Percentiles rank a stretch among this genome's conserved stretches.
Conservation (phyloP, 2,888 invertebrate species). For the Phragmatobia fuliginosa region DNA sequence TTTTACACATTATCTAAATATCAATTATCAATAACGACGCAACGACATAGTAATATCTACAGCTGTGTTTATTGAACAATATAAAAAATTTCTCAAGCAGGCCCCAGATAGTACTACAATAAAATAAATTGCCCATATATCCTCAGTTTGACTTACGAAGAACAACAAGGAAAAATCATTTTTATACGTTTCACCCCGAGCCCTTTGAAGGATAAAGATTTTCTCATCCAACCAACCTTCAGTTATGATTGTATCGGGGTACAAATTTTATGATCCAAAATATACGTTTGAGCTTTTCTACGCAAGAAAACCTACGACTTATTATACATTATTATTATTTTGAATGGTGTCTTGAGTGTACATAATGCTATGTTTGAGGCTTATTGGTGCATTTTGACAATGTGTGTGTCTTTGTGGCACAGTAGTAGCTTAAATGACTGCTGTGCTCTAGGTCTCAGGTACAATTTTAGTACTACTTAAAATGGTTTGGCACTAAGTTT, state of each 20-base stretch:
- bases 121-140: constrained; percentile 12
- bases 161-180: constrained; percentile 9
- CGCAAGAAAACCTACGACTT: background rate
- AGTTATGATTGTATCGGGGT: constrained; percentile 7
- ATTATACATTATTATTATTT: background rate
- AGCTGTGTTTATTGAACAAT: background rate
- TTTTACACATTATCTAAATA: background rate
- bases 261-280: constrained; percentile 2
- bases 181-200: constrained; percentile 4
- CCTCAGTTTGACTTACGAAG: constrained; percentile 3
- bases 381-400: too few species aligned
- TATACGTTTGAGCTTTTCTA: background rate
- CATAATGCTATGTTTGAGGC: background rate
- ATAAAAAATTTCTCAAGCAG: background rate
- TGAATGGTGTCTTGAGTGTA: background rate
- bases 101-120: background rate
- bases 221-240: constrained; percentile 2
- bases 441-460: too few species aligned
- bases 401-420: too few species aligned
- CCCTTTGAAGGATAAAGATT: constrained; percentile 8
- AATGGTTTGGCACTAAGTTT: too few species aligned
- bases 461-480: too few species aligned
- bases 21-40: background rate
- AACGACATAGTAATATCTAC: background rate
- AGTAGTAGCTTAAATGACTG: too few species aligned